Conservation (phyloP, 1,140 invertebrate species). For the Nylanderia fulva region DNA sequence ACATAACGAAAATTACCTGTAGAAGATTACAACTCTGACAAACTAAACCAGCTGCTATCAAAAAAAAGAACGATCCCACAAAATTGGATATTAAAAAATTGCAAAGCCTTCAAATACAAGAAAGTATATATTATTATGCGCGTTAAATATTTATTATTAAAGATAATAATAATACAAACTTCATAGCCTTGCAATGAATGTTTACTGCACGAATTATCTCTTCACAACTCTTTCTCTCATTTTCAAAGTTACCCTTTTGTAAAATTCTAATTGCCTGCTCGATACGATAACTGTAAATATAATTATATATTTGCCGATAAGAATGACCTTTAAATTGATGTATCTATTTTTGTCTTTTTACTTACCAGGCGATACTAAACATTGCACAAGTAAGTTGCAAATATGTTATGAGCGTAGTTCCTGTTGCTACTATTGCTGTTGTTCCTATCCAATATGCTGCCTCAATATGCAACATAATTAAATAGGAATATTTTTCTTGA, state of each 20-base stretch:
- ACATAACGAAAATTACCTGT: not conserved
- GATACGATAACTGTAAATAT: conserved; percentile 32
- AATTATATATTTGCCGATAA: not conserved
- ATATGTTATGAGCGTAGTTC: not conserved
- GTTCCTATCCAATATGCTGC: not conserved
- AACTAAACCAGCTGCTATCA: not conserved
- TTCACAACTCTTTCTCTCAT: not conserved
- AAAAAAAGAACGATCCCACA: conserved; percentile 7
- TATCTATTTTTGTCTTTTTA: not conserved
- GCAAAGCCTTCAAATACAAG: not conserved
- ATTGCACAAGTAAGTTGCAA: not conserved
- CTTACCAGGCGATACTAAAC: not conserved
- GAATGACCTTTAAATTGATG: not conserved
- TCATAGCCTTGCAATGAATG: conserved; percentile 34
- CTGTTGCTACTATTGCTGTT: not conserved
- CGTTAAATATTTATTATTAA: not conserved
- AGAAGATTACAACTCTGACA: conserved; percentile 13
- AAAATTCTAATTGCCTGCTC: not conserved
- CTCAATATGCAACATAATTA: not conserved
- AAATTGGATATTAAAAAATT: conserved; percentile 4
- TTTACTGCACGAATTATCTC: conserved; percentile 13
- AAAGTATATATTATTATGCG: not conserved
- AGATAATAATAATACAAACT: conserved; percentile 14
- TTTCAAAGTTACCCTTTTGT: not conserved
- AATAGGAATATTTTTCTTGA: conserved; percentile 6